Evolutionary conservation across 2,113 vertebrate genomes (phyloP), one percentile per base, ranked within the genome.

Genomic region (Dasypus novemcinctus): DNA sequence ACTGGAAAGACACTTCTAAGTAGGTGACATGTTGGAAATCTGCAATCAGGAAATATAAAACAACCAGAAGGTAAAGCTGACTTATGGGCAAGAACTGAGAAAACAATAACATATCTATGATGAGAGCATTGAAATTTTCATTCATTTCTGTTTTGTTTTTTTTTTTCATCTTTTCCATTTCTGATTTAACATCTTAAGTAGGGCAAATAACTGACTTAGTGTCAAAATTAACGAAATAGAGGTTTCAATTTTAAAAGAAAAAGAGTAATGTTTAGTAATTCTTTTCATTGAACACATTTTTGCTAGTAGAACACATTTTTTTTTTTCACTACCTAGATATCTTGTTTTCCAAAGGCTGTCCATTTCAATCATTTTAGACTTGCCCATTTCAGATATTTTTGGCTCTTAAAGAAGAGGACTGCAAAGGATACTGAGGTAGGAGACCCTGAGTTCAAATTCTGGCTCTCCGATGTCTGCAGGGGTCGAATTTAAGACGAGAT

Each of bases 101-200:
- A 93, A 95, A 93, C 1, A 86, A 96, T 52, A 4, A 91, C 90
- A 27, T 69, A 74, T 29, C 49, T 83, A 85, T 64, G 31, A 90
- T 71, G 15, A 78, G 33, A 63, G 93, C 96, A 96, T 75, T 92
- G 80, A 96, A 93, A 93, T 63, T 63, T 29, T 90, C 46, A 94
- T 66, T 87, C 49, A 64, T 85, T 71, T 93, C 61, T 90, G 46
- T 7, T 5, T 5, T 9, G 8, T 49, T 49, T 49, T 49, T 49
- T 49, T 46, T 9, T 9, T 46, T 46, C 9, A 6, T 46, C 9
- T 46, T 46, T 46, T 46, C 8, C 1, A 64, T 85, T 71, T 92
- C 61, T 90, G 3, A 79, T 96, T 93, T 90, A 95, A 89, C n/a
- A 86, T 79, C 80, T 79, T 57, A 38, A 75, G 71, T 78, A 94